Base-by-base conservation (phyloP, 2,797 vertebrate genomes). In the Etheostoma nigrum region DNA sequence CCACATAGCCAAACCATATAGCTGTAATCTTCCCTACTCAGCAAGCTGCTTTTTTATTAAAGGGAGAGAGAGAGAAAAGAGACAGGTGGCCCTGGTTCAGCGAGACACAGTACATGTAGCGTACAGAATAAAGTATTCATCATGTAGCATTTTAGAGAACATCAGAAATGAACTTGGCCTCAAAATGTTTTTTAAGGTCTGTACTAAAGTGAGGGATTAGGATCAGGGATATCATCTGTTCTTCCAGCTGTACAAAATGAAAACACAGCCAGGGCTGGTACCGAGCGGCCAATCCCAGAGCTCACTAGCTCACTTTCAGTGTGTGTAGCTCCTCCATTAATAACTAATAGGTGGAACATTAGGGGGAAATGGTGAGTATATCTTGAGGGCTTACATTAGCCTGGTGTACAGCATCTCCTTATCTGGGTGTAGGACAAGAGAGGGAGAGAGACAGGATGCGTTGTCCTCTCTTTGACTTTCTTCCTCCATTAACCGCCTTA, bases 271-370 rank as follows among this genome's bases (percentile, higher is more conserved):
- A 12, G 54, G 53, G 59, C 57, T 42, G 68, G 67, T 79, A 86
- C 59, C 36, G 40, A 23, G 72, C 47, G 73, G 65, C 82, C 81
- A 74, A 74, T 90, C 88, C 85, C 85, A 82, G 77, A 58, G 79
- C 83, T 89, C 85, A 79, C 89, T 69, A 65, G 82, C 91, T 94
- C 88, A 78, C 79, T 89, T 89, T 91, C 89, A 88, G 79, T 79
- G 54, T 72, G 73, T 76, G 78, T 77, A 86, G 84, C 79, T 74
- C 81, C 82, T 83, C 88, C 90, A 91, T 94, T 91, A 93, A 94
- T 92, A 94, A 91, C 91, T 89, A 93, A 93, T 91, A 91, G 85
- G 84, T 81, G 81, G 83, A 89, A 88, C 90, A 92, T 94, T 91
- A 91, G 79, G 83, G 78, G 81, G 78, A 71, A 85, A 90, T 91